These are phyloP conservation scores for Glaucopsyche alexis DNA, from an alignment of 2,888 invertebrate genomes.

Conservation along the genomic window DNA sequence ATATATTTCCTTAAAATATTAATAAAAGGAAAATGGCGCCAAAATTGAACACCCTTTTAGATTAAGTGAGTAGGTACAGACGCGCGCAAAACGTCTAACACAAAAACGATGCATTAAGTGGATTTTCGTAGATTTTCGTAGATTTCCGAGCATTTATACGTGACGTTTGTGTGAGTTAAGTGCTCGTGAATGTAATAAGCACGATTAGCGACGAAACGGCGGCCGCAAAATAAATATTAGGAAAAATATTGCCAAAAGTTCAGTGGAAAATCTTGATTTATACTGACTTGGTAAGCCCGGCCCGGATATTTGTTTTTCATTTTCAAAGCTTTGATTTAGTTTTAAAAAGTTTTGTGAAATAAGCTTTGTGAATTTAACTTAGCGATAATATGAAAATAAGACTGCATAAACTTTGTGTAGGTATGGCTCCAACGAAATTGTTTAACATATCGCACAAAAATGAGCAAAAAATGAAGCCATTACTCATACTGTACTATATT, in stretches of 20 bases:
- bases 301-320: neutral
- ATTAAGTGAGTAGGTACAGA: slow-evolving; percentile 20
- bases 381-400: neutral
- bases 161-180: neutral
- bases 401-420: neutral
- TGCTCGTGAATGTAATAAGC: slow-evolving; percentile 27
- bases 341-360: neutral
- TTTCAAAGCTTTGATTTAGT: slow-evolving; percentile 42
- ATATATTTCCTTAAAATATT: slow-evolving; percentile 1
- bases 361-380: neutral
- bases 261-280: slow-evolving; percentile 52
- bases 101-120: slow-evolving; percentile 15
- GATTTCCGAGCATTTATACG: neutral
- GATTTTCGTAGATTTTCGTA: neutral
- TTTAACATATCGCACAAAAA: no score
- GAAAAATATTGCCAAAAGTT: slow-evolving; percentile 36
- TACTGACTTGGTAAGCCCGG: slow-evolving; percentile 45
- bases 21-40: neutral
- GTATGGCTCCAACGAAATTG: no score
- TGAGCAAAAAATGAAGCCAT: no score
- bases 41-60: slow-evolving; percentile 10
- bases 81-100: slow-evolving; percentile 10
- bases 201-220: slow-evolving; percentile 29
- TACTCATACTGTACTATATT: no score
- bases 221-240: slow-evolving; percentile 34